Percentiles rank a stretch among this genome's conserved stretches.
Conservation (phyloP, 2,113 vertebrate genomes). For the Sinocyclocheilus grahami region DNA sequence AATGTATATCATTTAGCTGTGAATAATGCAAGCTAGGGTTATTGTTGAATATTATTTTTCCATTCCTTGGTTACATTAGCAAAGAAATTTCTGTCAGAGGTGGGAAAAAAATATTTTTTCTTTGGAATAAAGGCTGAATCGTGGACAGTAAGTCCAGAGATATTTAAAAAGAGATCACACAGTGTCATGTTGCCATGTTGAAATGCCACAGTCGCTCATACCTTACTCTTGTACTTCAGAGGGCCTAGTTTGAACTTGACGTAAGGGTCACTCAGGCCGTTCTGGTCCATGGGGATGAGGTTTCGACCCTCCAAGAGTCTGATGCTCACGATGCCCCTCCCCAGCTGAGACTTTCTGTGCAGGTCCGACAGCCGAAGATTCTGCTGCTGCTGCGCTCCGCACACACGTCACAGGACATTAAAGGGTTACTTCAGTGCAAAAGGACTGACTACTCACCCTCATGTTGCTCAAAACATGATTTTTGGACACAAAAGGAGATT, state of each 20-base stretch:
- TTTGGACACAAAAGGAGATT: neutral
- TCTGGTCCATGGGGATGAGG: slow-evolving; percentile 89
- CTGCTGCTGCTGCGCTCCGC: slow-evolving; percentile 77
- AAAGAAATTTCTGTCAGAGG: no score
- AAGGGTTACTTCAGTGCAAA: neutral
- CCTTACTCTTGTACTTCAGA: slow-evolving; percentile 97
- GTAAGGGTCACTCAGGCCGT: slow-evolving; percentile 90
- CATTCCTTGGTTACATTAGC: no score
- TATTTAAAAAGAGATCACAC: neutral
- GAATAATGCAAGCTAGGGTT: no score
- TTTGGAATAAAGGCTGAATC: no score
- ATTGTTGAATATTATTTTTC: no score
- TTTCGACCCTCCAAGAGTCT: slow-evolving; percentile 87
- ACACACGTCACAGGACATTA: slow-evolving; percentile 16
- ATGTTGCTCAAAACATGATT: neutral
- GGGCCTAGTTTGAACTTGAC: slow-evolving; percentile 90
- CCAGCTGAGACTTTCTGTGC: slow-evolving; percentile 87
- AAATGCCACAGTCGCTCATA: slow-evolving; percentile 51
- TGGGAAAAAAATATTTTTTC: no score
- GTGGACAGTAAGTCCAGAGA: no score
- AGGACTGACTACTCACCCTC: neutral
- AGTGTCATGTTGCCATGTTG: neutral
- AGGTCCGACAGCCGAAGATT: slow-evolving; percentile 83
- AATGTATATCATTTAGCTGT: no score
- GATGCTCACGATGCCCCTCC: slow-evolving; percentile 90